Evolutionary conservation across 2,797 vertebrate genomes (phyloP).

Genomic region (Myotis pilosus): DNA sequence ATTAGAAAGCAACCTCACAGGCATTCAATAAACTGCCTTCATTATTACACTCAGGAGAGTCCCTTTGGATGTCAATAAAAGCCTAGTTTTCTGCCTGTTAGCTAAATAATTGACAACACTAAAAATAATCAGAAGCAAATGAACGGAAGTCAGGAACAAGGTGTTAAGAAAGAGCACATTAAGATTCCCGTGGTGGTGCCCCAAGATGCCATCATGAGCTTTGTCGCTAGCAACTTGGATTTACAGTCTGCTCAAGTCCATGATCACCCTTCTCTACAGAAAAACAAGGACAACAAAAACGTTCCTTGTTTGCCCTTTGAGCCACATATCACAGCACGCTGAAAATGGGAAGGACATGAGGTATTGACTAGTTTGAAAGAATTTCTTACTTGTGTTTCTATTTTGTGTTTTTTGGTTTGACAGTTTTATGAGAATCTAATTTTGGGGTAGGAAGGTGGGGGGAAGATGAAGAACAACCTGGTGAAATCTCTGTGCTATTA

Average conservation of each 20-base stretch:
- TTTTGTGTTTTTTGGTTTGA: slow-evolving; percentile 72
- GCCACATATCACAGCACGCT: slow-evolving; percentile 62
- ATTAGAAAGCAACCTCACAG: slow-evolving; percentile 87
- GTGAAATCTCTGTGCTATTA: slow-evolving; percentile 53
- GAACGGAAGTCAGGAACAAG: slow-evolving; percentile 78
- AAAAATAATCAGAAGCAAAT: slow-evolving; percentile 85
- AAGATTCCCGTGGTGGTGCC: slow-evolving; percentile 6
- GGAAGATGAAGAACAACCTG: background rate
- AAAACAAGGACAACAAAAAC: slow-evolving; percentile 39
- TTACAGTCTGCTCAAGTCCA: slow-evolving; percentile 61
- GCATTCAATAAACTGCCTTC: slow-evolving; percentile 88
- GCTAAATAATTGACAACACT: slow-evolving; percentile 87
- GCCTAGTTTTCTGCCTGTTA: slow-evolving; percentile 88
- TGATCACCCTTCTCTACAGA: slow-evolving; percentile 64
- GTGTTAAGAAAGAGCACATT: slow-evolving; percentile 56
- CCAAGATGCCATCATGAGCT: background rate
- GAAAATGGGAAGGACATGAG: slow-evolving; percentile 70
- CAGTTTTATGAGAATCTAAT: slow-evolving; percentile 62
- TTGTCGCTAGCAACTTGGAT: background rate
- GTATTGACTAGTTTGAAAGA: slow-evolving; percentile 74
- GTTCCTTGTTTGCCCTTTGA: slow-evolving; percentile 68
- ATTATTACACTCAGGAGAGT: slow-evolving; percentile 87
- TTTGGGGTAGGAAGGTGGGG: background rate
- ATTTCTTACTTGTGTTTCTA: slow-evolving; percentile 67
- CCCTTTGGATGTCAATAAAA: slow-evolving; percentile 87